Evolutionary conservation across 2,797 vertebrate species (phyloP).

Genomic region (Ceyx erithaca): DNA sequence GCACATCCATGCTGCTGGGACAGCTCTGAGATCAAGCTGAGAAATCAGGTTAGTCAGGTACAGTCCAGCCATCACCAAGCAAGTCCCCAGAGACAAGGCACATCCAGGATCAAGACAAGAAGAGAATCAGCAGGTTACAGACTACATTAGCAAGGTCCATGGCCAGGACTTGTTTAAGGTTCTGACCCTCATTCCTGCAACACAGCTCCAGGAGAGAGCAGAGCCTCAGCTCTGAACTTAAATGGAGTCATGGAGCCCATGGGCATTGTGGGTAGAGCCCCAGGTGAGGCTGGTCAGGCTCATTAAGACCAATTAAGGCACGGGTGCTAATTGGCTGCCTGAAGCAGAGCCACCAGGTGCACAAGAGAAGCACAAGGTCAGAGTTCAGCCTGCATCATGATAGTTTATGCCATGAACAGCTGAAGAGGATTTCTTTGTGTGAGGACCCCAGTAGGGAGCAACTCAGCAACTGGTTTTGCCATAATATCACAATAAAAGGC

Average conservation of each 20-base stretch:
- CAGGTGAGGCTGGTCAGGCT: not conserved
- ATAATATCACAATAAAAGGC: not conserved
- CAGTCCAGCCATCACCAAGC: not conserved
- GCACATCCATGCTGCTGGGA: not conserved
- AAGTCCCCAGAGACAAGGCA: not conserved
- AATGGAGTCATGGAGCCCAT: rapidly evolving
- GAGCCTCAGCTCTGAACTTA: not conserved
- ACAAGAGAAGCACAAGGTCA: not conserved
- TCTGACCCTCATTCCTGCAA: rapidly evolving
- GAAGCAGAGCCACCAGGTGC: not conserved
- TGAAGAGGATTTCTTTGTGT: not conserved
- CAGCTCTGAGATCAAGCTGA: not conserved
- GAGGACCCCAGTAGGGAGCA: not conserved
- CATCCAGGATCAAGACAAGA: not conserved
- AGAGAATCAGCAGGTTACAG: not conserved
- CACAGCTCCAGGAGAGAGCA: rapidly evolving
- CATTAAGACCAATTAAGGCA: not conserved
- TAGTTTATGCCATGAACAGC: not conserved
- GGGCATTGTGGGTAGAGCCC: not conserved
- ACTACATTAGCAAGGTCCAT: not conserved
- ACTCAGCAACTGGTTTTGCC: not conserved
- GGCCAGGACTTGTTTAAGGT: not conserved
- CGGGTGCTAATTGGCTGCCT: not conserved
- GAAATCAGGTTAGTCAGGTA: not conserved
- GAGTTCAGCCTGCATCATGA: not conserved